Percentiles rank a stretch among this genome's conserved stretches.
phyloP scores from a whole-genome alignment of 2,888 invertebrate genomes.

The Cephus nigrinus region DNA sequence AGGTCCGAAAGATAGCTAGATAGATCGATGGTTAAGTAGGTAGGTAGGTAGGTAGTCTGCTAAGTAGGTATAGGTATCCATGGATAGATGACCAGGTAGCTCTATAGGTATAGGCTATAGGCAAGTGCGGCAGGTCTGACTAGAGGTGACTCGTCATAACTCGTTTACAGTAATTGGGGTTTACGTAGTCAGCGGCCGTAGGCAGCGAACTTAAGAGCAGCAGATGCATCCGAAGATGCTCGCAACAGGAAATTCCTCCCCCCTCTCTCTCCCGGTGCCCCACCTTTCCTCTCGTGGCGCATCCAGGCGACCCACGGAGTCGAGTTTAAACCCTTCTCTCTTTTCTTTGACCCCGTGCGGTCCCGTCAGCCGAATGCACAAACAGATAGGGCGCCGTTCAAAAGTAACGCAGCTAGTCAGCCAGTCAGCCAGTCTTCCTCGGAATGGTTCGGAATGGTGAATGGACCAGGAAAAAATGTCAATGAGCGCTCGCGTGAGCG shows the following conservation, averaged over 20 bases:
- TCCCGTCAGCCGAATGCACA: conserved; percentile 46
- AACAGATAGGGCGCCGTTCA: conserved; percentile 38
- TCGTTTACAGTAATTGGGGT: conserved; percentile 33
- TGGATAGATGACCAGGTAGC: no score
- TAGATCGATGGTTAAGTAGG: no score
- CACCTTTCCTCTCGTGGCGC: neutral
- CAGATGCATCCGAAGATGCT: conserved; percentile 62
- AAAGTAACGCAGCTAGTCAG: neutral
- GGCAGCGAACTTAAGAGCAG: conserved; percentile 30
- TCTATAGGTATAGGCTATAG: no score
- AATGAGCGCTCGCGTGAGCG: conserved; percentile 45
- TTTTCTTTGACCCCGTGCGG: conserved; percentile 14
- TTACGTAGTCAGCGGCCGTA: conserved; percentile 26
- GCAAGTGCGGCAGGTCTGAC: no score
- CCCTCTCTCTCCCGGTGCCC: conserved; percentile 1
- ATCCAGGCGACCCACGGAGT: neutral
- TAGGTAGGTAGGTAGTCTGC: no score
- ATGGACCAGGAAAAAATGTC: conserved; percentile 49
- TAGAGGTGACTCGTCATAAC: conserved; percentile 8
- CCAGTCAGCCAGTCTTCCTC: neutral
- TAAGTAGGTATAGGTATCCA: no score
- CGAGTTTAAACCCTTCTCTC: conserved; percentile 1
- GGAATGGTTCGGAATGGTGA: conserved; percentile 51
- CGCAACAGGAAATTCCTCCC: conserved; percentile 62
- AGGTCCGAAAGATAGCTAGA: no score